These are phyloP conservation scores for Drosophila nr. fundita DNA, from an alignment of 2,888 invertebrate genomes.

Conservation along the genomic window DNA sequence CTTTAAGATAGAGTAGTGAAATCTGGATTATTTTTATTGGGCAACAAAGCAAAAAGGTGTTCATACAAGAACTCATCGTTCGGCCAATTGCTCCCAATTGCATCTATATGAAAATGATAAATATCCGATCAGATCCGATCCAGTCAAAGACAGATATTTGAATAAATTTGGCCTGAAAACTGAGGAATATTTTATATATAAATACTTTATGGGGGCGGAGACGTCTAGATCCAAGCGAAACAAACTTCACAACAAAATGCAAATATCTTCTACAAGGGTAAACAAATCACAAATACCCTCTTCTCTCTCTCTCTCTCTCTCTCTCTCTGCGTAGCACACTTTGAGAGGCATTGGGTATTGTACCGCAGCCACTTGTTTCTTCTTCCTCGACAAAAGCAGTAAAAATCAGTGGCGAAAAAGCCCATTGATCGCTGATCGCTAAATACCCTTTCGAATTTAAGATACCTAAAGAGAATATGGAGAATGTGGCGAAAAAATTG, in stretches of 20 bases:
- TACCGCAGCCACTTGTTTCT: constrained; percentile 42
- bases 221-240: background rate
- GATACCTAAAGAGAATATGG: background rate
- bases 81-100: background rate
- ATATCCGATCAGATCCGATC: no score
- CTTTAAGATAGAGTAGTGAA: background rate
- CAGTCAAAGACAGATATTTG: background rate
- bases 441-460: constrained; percentile 22
- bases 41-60: background rate
- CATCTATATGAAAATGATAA: background rate
- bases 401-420: constrained; percentile 7
- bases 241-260: background rate
- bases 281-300: background rate
- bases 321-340: constrained; percentile 21
- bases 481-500: background rate
- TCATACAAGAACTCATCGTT: background rate
- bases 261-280: background rate
- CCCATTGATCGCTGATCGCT: constrained; percentile 7
- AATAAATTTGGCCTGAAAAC: background rate
- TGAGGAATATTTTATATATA: background rate
- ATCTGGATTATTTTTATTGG: background rate
- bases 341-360: constrained; percentile 26
- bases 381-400: constrained; percentile 2
- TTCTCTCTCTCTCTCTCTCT: constrained; percentile 1
- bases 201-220: background rate